Evolutionary conservation across 2,888 invertebrate species (phyloP), one percentile per base, ranked within the genome.

Genomic region (Rotaria sp.): DNA sequence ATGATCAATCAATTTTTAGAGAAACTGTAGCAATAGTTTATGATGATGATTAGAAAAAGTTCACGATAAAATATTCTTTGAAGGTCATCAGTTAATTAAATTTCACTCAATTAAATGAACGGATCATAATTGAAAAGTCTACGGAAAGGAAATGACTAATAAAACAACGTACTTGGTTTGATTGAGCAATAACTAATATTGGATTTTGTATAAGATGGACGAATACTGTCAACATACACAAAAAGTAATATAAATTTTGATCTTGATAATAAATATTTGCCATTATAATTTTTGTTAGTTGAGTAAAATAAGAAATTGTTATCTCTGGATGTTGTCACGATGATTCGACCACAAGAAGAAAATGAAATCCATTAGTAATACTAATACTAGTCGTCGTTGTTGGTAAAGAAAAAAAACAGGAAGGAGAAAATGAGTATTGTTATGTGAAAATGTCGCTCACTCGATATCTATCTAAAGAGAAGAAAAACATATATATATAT

Each of bases 341-440:
- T 59, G 30, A 15, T 59, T 59, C 30, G 15, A 30, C 57, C 57
- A 59, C n/a, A n/a, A 15, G n/a, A n/a, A 59, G 57, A n/a, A 59
- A 59, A 59, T 59, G n/a, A 59, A n/a, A 59, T 59, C 57, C 57
- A 59, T 59, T 59, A n/a, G n/a, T 59, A 59, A n/a, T 30, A 59
- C 13, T 59, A 59, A 15, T n/a, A 59, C 55, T 26, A 55, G 21
- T 13, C 5, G 57, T 59, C 26, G 10, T 30, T 15, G 57, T 59
- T n/a, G 15, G n/a, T 0, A 21, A 59, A 59, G 15, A 21, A 59
- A 3, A 7, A 30, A 59, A 59, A 59, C n/a, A 59, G 57, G 57
- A 59, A 59, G 30, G 30, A 57, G n/a, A n/a, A 59, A 59, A 59
- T 2, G 57, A 59, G n/a, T 59, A n/a, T 59, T 30, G n/a, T n/a